Evolutionary conservation across 2,113 vertebrate genomes (phyloP).

Genomic region (Vombatus ursinus): DNA sequence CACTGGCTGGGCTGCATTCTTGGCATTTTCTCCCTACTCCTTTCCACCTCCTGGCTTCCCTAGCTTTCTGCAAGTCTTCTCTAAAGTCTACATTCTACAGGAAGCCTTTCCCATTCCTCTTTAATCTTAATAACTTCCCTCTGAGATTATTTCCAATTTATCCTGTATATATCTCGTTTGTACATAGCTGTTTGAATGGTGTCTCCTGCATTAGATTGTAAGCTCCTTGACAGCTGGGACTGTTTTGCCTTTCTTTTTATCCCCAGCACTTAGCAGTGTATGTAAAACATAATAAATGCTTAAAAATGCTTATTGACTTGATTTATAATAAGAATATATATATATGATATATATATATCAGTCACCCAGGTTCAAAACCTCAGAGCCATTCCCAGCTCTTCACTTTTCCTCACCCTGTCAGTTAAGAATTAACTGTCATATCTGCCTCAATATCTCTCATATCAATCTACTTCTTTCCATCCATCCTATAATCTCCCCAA

Average conservation of each 20-base stretch:
- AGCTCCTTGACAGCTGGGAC: neutral
- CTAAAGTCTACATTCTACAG: neutral
- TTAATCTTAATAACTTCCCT: too few species aligned
- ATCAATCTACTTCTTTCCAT: neutral
- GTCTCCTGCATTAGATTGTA: neutral
- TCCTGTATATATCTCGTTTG: neutral
- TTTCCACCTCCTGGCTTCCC: neutral
- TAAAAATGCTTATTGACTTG: neutral
- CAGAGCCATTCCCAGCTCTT: neutral
- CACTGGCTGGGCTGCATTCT: neutral
- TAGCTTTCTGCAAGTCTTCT: neutral
- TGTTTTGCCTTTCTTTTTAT: neutral
- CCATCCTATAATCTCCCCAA: neutral
- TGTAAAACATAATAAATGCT: neutral
- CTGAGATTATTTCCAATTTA: neutral
- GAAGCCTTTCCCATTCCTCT: neutral
- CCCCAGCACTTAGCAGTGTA: neutral
- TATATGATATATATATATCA: neutral
- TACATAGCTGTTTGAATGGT: neutral
- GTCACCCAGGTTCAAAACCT: neutral
- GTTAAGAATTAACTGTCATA: neutral
- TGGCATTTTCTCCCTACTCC: neutral
- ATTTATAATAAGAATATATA: neutral
- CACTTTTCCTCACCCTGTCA: neutral
- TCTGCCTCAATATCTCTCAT: neutral